Evolutionary conservation across 2,888 invertebrate genomes (phyloP).

Genomic region (Pandemis heparana): DNA sequence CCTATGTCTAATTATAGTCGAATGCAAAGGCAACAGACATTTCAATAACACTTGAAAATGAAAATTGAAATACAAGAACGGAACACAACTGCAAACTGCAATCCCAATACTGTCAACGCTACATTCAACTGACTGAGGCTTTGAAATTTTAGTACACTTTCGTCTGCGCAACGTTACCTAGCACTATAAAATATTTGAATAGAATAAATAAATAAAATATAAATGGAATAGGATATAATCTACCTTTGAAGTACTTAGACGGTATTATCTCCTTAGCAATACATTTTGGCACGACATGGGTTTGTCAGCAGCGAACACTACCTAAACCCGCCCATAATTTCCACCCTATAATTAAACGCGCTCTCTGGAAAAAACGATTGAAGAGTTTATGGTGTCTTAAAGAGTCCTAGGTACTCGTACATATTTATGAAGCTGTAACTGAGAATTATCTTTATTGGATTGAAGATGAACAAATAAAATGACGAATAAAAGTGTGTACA

Average conservation of each 20-base stretch:
- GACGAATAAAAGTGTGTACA: too few relatives aligned
- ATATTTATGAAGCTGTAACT: background rate
- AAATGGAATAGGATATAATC: background rate
- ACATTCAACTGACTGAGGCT: background rate
- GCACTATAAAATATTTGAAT: too few relatives aligned
- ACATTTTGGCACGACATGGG: conserved; percentile 9
- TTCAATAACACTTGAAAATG: too few relatives aligned
- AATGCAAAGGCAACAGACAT: too few relatives aligned
- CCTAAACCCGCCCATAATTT: background rate
- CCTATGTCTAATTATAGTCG: too few relatives aligned
- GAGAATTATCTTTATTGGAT: background rate
- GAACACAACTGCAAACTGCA: too few relatives aligned
- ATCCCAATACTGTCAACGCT: background rate
- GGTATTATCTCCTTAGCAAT: conserved; percentile 6
- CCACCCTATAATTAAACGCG: conserved; percentile 8
- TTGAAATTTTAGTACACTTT: background rate
- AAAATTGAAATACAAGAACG: too few relatives aligned
- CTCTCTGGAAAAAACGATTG: background rate
- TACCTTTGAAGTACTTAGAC: background rate
- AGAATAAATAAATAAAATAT: too few relatives aligned
- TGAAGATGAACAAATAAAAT: background rate
- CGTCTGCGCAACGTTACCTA: background rate
- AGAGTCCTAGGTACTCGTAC: background rate
- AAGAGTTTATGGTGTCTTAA: background rate
- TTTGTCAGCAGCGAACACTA: background rate